Conservation (phyloP, 2,888 invertebrate genomes). For the Netelia fuscicornis region DNA sequence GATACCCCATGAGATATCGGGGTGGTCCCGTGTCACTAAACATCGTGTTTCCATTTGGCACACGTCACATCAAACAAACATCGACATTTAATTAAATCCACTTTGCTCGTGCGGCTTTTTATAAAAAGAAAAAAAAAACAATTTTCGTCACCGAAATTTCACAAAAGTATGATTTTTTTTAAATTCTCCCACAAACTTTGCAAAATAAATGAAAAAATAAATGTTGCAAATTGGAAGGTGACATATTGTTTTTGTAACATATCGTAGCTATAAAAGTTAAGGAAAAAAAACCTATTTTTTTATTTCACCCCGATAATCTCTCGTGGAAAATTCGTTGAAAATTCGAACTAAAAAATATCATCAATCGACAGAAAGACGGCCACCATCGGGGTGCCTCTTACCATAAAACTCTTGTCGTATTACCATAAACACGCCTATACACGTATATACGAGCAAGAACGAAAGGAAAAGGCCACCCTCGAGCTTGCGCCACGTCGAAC, state of each 20-base stretch:
- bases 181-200: not conserved
- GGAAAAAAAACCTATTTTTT: not conserved
- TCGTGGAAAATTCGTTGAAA: conserved; percentile 13
- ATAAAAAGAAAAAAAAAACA: not conserved
- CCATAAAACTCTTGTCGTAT: conserved; percentile 73
- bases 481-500: conserved; percentile 43
- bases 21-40: conserved; percentile 75
- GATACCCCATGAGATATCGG: conserved; percentile 69
- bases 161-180: conserved; percentile 19
- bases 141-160: not conserved
- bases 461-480: conserved; percentile 70
- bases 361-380: conserved; percentile 68
- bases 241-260: no score
- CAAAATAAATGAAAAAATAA: no score
- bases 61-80: conserved; percentile 14
- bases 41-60: conserved; percentile 76
- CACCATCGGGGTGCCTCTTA: conserved; percentile 73
- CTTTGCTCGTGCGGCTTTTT: conserved; percentile 19
- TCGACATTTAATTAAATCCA: no score
- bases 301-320: not conserved
- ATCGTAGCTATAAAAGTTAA: not conserved
- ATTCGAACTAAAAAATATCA: conserved; percentile 73
- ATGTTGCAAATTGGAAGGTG: no score
- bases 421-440: conserved; percentile 79
- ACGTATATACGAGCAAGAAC: conserved; percentile 7